phyloP scores from a whole-genome alignment of 2,113 vertebrate species.

The Notechis scutatus region DNA sequence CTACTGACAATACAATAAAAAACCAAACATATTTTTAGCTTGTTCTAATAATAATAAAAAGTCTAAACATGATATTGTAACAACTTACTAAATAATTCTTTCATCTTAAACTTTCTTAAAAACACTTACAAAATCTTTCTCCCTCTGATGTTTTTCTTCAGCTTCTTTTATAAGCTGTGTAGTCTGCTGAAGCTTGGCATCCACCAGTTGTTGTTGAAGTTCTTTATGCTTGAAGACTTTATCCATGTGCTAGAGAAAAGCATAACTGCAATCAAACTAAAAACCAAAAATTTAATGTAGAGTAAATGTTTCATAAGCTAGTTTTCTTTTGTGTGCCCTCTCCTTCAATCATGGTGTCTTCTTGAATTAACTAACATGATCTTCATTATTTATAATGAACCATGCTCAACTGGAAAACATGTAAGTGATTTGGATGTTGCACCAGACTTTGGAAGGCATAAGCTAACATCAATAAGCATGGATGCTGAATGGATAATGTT shows the following conservation, averaged over 20 bases:
- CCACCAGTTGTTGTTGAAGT: constrained; percentile 94
- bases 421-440: neutral
- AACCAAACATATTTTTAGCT: neutral
- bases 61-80: neutral
- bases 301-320: neutral
- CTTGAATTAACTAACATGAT: neutral
- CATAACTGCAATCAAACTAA: fast-evolving
- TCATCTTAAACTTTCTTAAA: neutral
- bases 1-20: neutral
- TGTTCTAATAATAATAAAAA: neutral
- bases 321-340: neutral
- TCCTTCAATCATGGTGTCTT: neutral
- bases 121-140: constrained; percentile 91
- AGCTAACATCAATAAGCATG: neutral
- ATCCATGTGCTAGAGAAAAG: constrained; percentile 86
- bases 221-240: constrained; percentile 99
- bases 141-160: constrained; percentile 92
- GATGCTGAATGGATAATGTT: neutral
- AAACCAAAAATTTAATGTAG: neutral
- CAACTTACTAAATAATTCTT: neutral
- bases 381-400: neutral
- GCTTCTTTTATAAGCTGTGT: constrained; percentile 95
- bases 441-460: neutral
- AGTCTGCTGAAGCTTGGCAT: constrained; percentile 94
- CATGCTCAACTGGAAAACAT: neutral